Conservation (phyloP, 2,888 invertebrate species). For the Ophion ellenae region DNA sequence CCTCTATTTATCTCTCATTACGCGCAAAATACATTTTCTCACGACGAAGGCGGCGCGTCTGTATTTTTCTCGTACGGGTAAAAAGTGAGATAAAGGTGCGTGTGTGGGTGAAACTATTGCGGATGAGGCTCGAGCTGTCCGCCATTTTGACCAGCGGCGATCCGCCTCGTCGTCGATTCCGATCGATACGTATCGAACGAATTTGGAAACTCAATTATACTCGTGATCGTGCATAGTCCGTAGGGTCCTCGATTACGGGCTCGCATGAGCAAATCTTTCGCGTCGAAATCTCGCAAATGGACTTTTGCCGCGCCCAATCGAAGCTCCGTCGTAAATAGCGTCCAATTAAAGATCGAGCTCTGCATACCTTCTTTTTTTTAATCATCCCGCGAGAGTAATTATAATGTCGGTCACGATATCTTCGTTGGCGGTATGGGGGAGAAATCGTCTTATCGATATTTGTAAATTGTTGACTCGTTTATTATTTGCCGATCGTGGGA, state of each 20-base stretch:
- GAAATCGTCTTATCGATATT: slow-evolving; percentile 33
- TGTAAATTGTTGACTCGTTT: slow-evolving; percentile 26
- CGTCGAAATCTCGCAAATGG: slow-evolving; percentile 52
- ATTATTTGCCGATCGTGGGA: slow-evolving; percentile 26
- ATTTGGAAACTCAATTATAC: slow-evolving; percentile 61
- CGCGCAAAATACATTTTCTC: slow-evolving; percentile 48
- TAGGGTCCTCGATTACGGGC: slow-evolving; percentile 19
- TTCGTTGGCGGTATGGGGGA: slow-evolving; percentile 32
- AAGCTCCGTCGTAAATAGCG: slow-evolving; percentile 48
- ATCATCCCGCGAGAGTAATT: slow-evolving; percentile 39
- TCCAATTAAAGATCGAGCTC: slow-evolving; percentile 55
- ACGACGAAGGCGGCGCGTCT: slow-evolving; percentile 37
- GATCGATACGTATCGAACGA: slow-evolving; percentile 42
- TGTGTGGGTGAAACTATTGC: slow-evolving; percentile 21
- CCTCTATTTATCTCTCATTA: slow-evolving; percentile 29
- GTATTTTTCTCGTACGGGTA: background rate
- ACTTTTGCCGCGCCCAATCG: slow-evolving; percentile 23
- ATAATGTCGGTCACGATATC: slow-evolving; percentile 34
- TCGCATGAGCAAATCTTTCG: slow-evolving; percentile 13
- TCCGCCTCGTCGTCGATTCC: background rate
- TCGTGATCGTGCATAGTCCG: slow-evolving; percentile 25
- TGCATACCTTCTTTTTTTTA: slow-evolving; percentile 3
- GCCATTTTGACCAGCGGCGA: slow-evolving; percentile 38
- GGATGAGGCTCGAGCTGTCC: slow-evolving; percentile 31
- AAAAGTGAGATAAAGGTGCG: slow-evolving; percentile 13